Evolutionary conservation across 2,797 vertebrate genomes (phyloP), one percentile per base, ranked within the genome.

Genomic region (Coreius guichenoti): DNA sequence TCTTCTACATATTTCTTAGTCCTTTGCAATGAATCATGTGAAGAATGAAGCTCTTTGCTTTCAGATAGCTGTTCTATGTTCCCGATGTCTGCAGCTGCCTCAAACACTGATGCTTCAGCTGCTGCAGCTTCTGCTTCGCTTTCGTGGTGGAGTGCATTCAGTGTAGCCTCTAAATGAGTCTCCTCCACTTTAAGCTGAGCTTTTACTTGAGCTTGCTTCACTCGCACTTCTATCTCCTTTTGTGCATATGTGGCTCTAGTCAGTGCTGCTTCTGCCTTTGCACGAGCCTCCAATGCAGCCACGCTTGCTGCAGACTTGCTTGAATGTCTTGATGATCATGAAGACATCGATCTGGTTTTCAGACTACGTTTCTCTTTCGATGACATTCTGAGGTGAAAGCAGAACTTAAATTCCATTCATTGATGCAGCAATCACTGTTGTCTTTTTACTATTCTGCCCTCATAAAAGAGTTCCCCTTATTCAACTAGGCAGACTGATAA

Each of bases 1-100:
- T 69, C 33, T 69, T 69, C 17, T 39, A 39, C 67, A 69, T 39
- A 69, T 69, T 23, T 69, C 67, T 69, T 31, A 69, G 33, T 69
- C 17, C 33, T 39, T 39, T 39, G 67, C 19, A 69, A 23, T 11
- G 67, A 69, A 11, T 39, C 17, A 39, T 69, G 67, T 69, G 67
- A 69, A 39, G 17, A 36, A 36, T 39, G 33, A 69, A 0, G n/a
- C n/a, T n/a, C n/a, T n/a, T n/a, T n/a, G 23, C 2, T 3, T 14
- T 72, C 39, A 72, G 21, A 26, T n/a, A 8, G 4, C 21, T 72
- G 39, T 72, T 72, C 9, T n/a, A 3, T 33, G 2, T 8, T 4
- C 9, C 39, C 12, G 4, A 12, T 45, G 4, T 45, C 39, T n/a
- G 23, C 39, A n/a, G 23, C 39, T 2, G 12, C 12, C 5, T 72